A percentile compares a stretch with the other conserved stretches of the same genome.
phyloP scores from a whole-genome alignment of 2,797 vertebrate species.

The Gobionotothen gibberifrons region DNA sequence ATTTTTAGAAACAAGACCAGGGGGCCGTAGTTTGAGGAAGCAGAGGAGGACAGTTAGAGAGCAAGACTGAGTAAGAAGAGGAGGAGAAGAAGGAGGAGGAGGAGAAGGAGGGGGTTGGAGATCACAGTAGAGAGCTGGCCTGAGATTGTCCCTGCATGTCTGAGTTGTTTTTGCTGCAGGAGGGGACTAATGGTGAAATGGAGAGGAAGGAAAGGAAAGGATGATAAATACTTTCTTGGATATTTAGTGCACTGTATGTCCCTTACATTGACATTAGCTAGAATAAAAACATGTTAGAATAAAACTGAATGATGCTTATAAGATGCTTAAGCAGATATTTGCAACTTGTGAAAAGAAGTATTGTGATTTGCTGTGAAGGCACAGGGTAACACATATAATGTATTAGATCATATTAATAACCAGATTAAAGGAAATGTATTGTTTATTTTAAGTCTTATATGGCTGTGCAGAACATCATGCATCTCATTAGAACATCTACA shows the following conservation, averaged over 20 bases:
- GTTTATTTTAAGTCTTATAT: too few species aligned
- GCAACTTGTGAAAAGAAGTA: background rate
- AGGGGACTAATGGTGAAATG: constrained; percentile 21
- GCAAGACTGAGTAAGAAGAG: constrained; percentile 5
- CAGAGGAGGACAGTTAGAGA: constrained; percentile 36
- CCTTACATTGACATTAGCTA: background rate
- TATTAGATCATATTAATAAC: background rate
- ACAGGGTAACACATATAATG: background rate
- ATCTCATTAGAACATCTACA: background rate
- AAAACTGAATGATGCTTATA: background rate
- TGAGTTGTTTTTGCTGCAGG: constrained; percentile 12
- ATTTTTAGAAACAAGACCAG: constrained; percentile 81
- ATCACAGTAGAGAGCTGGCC: constrained; percentile 17
- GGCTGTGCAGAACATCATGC: too few species aligned
- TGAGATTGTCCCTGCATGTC: constrained; percentile 6
- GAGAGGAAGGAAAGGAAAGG: background rate
- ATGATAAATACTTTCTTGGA: constrained; percentile 12
- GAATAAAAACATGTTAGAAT: background rate
- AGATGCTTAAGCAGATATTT: background rate
- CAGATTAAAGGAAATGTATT: background rate
- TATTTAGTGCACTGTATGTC: background rate
- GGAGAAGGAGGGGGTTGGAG: background rate
- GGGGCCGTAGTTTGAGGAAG: constrained; percentile 65
- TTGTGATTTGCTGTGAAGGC: background rate
- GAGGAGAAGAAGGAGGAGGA: background rate